A percentile compares a stretch with the other conserved stretches of the same genome.
Evolutionary conservation across 1,140 invertebrate species (phyloP).

Genomic region (Diplogasteroides magnus): DNA sequence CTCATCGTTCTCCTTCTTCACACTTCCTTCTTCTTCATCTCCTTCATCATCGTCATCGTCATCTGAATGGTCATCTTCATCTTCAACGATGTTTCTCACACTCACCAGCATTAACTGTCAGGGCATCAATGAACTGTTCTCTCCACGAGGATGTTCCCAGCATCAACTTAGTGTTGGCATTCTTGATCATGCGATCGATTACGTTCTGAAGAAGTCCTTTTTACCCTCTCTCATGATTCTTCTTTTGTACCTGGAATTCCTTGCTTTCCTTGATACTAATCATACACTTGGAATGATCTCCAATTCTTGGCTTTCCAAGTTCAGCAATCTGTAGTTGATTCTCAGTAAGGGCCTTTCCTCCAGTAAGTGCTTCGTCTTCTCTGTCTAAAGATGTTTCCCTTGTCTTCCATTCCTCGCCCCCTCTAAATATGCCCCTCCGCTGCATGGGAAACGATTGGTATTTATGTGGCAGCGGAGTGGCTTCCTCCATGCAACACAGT

Average conservation of each 20-base stretch:
- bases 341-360: constrained; percentile 58
- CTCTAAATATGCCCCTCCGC: no score
- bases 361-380: constrained; percentile 11
- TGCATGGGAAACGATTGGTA: no score
- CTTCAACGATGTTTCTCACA: constrained; percentile 12
- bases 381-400: constrained; percentile 23
- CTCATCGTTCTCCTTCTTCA: constrained; percentile 23
- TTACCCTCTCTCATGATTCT: background rate
- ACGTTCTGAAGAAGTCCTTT: constrained; percentile 69
- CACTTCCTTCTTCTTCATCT: constrained; percentile 42
- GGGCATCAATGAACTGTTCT: constrained; percentile 92
- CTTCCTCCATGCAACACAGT: no score
- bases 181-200: constrained; percentile 91
- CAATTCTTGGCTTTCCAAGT: constrained; percentile 79
- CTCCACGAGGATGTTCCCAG: constrained; percentile 95
- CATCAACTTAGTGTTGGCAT: constrained; percentile 84
- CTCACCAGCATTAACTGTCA: constrained; percentile 80
- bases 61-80: constrained; percentile 35
- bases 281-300: constrained; percentile 74
- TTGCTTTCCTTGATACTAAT: constrained; percentile 91
- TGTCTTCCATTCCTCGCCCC: no score
- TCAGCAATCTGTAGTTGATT: constrained; percentile 79
- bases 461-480: no score
- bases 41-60: constrained; percentile 56
- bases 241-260: constrained; percentile 80